Conservation (phyloP, 92 coral and sea anemone species). For the Bergia sp. region DNA sequence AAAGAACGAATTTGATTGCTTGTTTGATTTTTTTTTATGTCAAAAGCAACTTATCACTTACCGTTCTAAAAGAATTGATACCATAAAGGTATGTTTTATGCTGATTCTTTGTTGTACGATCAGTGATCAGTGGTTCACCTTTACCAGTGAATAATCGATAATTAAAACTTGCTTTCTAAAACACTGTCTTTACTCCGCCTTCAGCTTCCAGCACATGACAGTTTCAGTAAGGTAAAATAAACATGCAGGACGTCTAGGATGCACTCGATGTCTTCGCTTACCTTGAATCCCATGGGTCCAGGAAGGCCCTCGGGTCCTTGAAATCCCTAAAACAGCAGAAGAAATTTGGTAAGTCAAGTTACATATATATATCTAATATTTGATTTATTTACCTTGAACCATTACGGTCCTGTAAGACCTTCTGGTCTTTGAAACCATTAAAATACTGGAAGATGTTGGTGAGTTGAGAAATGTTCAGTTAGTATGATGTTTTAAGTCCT, state of each 20-base stretch:
- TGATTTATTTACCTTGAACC: not conserved
- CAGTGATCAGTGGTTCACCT: no score
- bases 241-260: no score
- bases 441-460: no score
- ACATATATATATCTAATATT: no score
- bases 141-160: not conserved
- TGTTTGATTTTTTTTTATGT: not conserved
- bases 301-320: slow-evolving; percentile 90
- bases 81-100: not conserved
- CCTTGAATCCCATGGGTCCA: slow-evolving; percentile 91
- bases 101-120: no score
- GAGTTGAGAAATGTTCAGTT: no score
- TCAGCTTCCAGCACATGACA: no score
- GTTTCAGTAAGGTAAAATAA: no score
- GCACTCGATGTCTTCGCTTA: slow-evolving; percentile 1
- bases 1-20: not conserved
- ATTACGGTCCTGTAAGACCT: not conserved
- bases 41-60: not conserved
- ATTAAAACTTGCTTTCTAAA: not conserved
- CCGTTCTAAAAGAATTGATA: not conserved
- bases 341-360: not conserved
- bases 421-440: not conserved
- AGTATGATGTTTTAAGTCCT: no score
- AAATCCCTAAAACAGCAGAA: slow-evolving; percentile 66
- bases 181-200: no score